These are phyloP conservation scores for Adineta ricciae DNA, from an alignment of 2,888 invertebrate genomes.

Conservation along the genomic window DNA sequence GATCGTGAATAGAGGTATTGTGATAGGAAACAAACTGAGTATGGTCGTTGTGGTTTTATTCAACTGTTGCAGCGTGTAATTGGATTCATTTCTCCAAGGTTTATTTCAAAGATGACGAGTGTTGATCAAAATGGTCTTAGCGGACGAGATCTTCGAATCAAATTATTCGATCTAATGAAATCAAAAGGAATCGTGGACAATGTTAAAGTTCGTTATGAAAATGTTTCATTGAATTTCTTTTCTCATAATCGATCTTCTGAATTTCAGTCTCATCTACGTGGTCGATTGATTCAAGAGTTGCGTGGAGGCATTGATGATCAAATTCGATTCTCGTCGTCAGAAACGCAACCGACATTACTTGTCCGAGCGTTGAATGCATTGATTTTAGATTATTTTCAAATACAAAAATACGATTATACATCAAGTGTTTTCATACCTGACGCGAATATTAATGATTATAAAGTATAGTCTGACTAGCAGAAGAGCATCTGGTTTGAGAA, in stretches of 20 bases:
- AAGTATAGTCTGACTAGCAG: neutral
- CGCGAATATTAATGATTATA: constrained; percentile 12
- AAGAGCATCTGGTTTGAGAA: no score
- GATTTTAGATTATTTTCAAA: neutral
- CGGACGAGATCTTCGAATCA: constrained; percentile 4
- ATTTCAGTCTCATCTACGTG: neutral
- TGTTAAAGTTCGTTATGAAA: neutral
- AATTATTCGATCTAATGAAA: constrained; percentile 16
- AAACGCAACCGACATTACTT: neutral
- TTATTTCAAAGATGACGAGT: neutral
- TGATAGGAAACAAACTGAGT: neutral
- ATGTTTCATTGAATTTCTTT: neutral
- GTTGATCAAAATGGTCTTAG: neutral
- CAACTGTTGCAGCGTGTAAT: neutral
- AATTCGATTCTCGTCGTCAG: neutral
- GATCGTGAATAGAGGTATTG: neutral
- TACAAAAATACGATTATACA: constrained; percentile 5
- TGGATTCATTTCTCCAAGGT: neutral
- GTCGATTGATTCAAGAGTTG: neutral
- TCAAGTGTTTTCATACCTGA: constrained; percentile 20
- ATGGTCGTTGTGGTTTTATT: neutral
- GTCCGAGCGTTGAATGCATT: neutral
- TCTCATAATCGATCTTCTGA: neutral
- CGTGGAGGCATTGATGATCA: neutral
- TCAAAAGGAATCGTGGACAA: neutral